Evolutionary conservation across 2,797 vertebrate genomes (phyloP), one percentile per base, ranked within the genome.

Genomic region (Hippoglossus hippoglossus): DNA sequence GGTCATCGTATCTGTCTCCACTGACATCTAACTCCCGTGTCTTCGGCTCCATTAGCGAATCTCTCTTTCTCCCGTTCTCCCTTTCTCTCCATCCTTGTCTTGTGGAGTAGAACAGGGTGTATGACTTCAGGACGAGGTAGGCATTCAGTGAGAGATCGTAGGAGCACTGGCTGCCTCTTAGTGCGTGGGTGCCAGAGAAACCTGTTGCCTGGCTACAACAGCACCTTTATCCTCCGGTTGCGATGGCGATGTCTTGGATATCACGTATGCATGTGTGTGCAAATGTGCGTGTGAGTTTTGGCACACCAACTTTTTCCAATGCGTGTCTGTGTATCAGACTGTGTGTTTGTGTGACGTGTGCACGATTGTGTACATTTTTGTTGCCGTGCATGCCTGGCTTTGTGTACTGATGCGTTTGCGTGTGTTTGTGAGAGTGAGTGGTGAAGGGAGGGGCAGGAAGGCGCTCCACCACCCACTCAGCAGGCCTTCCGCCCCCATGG

Each of bases 131-230:
- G 88, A 90, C 73, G 73, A 92, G 87, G 85, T 86, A 91, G 91
- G 83, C 80, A 88, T 87, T 85, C 83, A 77, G 67, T 67, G 79
- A 82, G 71, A 83, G 86, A 90, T 86, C 47, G 74, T 73, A 77
- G 87, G 83, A 90, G 85, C 83, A 75, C 81, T 81, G 80, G 84
- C 89, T 91, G 75, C 82, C 73, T 91, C 79, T 50, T 67, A 80
- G 82, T 92, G 90, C 78, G 90, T 93, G 92, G 88, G 89, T 90
- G 91, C 91, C 82, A 90, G 79, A 93, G 82, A 92, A 92, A 93
- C 91, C 90, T 91, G 93, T 93, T 94, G 92, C 93, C 93, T 90
- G 92, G 93, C 91, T 94, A 94, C 92, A 85, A 87, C 91, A 83
- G 81, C 89, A 89, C 92, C 92, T 92, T 93, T 90, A 90, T 92